Conservation (phyloP, 2,888 invertebrate species). For the Phalera bucephala region DNA sequence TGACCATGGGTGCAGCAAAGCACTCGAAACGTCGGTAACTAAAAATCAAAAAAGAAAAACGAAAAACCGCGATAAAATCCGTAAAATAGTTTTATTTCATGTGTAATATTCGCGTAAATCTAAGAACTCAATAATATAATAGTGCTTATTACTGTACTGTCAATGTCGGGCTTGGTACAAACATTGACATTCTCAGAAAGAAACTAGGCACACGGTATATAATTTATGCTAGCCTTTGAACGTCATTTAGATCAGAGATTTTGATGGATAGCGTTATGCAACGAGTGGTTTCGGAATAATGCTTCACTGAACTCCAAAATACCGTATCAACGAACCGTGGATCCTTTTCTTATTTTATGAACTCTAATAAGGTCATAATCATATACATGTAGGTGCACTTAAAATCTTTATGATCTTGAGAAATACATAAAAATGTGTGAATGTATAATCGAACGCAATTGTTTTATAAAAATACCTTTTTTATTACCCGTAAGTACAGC, state of each 20-base stretch:
- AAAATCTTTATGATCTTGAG: background rate
- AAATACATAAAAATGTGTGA: background rate
- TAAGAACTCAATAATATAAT: no score
- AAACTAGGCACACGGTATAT: background rate
- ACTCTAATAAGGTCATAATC: background rate
- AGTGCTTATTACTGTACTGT: no score
- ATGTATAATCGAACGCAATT: background rate
- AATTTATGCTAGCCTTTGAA: no score
- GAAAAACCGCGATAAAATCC: no score
- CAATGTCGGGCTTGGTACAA: no score
- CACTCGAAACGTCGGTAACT: no score
- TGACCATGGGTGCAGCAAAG: no score
- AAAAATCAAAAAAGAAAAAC: no score
- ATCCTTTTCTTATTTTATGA: conserved; percentile 20
- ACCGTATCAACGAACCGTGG: conserved; percentile 20
- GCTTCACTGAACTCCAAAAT: conserved; percentile 20
- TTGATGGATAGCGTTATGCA: background rate
- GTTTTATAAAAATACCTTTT: background rate
- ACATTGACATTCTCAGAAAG: background rate
- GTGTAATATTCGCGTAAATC: no score
- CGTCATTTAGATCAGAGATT: background rate
- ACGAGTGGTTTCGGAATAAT: conserved; percentile 7
- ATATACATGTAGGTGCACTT: background rate
- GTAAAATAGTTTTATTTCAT: no score
- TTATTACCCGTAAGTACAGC: background rate